Evolutionary conservation across 2,888 invertebrate species (phyloP).

Genomic region (Erannis defoliaria): DNA sequence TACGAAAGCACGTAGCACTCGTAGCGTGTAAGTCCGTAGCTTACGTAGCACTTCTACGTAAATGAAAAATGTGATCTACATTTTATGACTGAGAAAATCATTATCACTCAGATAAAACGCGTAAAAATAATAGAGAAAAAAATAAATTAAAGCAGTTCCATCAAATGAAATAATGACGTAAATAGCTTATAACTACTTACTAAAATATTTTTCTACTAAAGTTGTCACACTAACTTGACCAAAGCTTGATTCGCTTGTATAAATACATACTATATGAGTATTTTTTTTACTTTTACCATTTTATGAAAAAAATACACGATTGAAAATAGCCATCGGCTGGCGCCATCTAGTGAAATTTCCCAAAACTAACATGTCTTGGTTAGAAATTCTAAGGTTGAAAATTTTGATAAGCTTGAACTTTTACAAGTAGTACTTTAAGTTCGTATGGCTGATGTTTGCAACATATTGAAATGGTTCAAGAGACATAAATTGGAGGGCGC

Average conservation of each 20-base stretch:
- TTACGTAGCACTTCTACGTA: conserved; percentile 11
- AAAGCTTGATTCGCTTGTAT: no score
- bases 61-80: background rate
- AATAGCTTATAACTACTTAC: no score
- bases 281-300: no score
- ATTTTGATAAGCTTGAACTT: background rate
- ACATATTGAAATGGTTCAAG: background rate
- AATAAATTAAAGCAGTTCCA: no score
- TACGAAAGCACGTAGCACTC: conserved; percentile 11
- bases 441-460: background rate
- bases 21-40: conserved; percentile 2
- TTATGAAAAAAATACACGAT: background rate
- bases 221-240: no score
- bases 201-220: no score
- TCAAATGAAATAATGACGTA: no score
- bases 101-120: no score
- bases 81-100: background rate
- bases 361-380: background rate
- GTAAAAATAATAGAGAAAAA: background rate
- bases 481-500: no score
- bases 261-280: no score
- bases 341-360: background rate
- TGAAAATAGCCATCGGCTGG: background rate
- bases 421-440: background rate
- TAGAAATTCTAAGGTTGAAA: background rate